These are phyloP conservation scores for Coenobita brevimanus DNA, from an alignment of 1,140 invertebrate genomes.

Conservation along the genomic window DNA sequence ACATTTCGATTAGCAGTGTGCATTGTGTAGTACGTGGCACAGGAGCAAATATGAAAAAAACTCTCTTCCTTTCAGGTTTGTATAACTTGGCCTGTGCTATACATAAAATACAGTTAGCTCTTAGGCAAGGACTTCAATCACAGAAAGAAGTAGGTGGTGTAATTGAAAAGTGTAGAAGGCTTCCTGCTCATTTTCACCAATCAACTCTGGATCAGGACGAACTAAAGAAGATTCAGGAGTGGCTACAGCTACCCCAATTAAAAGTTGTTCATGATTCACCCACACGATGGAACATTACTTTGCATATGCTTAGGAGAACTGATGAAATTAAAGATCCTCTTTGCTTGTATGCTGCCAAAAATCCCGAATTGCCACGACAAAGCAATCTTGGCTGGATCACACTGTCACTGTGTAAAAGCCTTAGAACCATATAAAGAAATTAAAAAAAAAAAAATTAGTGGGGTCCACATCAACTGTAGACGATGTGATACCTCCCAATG, in stretches of 20 bases:
- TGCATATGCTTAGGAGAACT: background rate
- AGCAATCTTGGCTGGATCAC: no score
- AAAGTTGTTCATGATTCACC: background rate
- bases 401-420: no score
- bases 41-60: no score
- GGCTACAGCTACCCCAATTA: background rate
- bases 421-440: no score
- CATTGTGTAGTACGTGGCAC: constrained; percentile 45
- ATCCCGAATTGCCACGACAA: no score
- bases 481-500: no score
- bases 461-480: no score
- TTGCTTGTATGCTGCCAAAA: background rate
- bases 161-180: constrained; percentile 5
- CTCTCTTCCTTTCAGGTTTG: constrained; percentile 20
- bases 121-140: background rate
- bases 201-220: background rate
- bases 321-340: background rate
- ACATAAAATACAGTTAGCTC: no score
- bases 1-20: background rate
- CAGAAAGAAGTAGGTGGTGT: background rate
- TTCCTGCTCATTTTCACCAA: constrained; percentile 4
- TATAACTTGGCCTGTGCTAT: constrained; percentile 14
- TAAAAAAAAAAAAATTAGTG: no score
- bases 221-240: constrained; percentile 24
- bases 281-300: background rate